These are phyloP conservation scores for Hypanus sabinus DNA, from an alignment of 2,113 vertebrate species.

Conservation along the genomic window DNA sequence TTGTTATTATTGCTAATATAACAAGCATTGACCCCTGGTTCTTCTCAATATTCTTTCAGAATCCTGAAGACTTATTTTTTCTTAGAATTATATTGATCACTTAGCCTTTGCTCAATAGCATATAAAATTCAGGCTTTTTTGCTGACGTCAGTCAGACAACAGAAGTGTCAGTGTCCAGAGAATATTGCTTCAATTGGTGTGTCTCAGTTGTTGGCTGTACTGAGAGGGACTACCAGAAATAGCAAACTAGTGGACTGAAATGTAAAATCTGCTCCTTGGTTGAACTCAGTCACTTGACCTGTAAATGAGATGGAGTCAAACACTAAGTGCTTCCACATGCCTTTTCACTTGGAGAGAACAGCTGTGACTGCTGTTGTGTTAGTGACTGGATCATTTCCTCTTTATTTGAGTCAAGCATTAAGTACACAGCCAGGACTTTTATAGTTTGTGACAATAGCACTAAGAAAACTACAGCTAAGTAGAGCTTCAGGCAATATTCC, in stretches of 20 bases:
- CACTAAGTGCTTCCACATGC: slow-evolving; percentile 20
- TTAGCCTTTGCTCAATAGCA: background rate
- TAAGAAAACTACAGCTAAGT: background rate
- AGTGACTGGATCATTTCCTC: background rate
- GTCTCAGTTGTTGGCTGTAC: background rate
- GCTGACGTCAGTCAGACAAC: background rate
- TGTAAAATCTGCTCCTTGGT: slow-evolving; percentile 6
- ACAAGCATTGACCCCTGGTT: background rate
- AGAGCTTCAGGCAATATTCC: too few relatives aligned
- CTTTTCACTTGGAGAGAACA: background rate
- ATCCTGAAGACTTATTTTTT: background rate
- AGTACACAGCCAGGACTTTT: background rate
- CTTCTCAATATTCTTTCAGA: background rate
- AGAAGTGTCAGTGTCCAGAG: background rate
- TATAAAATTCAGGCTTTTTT: background rate
- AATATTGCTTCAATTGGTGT: background rate
- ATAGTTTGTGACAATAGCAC: slow-evolving; percentile 10
- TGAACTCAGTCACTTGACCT: slow-evolving; percentile 19
- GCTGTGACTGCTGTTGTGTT: background rate
- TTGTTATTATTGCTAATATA: too few relatives aligned
- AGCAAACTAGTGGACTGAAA: background rate
- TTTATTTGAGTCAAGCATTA: background rate
- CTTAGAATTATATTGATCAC: background rate
- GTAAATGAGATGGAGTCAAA: slow-evolving; percentile 21
- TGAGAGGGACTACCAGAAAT: background rate